A percentile compares a stretch with the other conserved stretches of the same genome.
phyloP scores from a whole-genome alignment of 2,888 invertebrate species.

The Pachycephus smyrnensis region DNA sequence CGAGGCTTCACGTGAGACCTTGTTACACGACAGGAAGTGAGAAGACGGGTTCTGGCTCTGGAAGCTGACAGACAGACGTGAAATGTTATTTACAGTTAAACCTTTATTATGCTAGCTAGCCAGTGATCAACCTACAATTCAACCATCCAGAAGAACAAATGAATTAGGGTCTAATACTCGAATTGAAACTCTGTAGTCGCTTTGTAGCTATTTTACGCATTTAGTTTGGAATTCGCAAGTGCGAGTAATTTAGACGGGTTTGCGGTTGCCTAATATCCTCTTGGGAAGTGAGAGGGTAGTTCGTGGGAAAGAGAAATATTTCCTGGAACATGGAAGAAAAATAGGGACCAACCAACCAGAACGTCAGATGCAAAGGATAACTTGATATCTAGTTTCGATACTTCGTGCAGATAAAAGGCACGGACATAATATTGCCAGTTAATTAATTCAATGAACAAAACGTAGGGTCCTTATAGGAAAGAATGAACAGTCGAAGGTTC shows the following conservation, averaged over 20 bases:
- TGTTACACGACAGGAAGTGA: background rate
- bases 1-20: background rate
- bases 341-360: background rate
- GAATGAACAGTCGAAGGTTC: background rate
- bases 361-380: background rate
- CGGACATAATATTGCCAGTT: background rate
- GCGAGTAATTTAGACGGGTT: conserved; percentile 22
- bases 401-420: background rate
- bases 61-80: too few species aligned
- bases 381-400: background rate
- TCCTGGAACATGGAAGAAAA: background rate
- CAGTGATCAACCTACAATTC: background rate
- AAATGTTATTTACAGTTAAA: background rate
- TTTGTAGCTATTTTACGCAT: conserved; percentile 21
- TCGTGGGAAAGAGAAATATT: conserved; percentile 7
- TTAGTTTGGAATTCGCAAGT: conserved; percentile 22
- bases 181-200: background rate
- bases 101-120: background rate
- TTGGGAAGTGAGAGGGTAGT: conserved; percentile 4
- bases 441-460: too few species aligned
- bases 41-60: too few species aligned
- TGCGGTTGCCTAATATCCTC: conserved; percentile 24
- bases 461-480: background rate
- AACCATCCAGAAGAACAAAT: background rate
- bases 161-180: background rate